Evolutionary conservation across 1,140 invertebrate species (phyloP).

Genomic region (Macrosteles quadrilineatus): DNA sequence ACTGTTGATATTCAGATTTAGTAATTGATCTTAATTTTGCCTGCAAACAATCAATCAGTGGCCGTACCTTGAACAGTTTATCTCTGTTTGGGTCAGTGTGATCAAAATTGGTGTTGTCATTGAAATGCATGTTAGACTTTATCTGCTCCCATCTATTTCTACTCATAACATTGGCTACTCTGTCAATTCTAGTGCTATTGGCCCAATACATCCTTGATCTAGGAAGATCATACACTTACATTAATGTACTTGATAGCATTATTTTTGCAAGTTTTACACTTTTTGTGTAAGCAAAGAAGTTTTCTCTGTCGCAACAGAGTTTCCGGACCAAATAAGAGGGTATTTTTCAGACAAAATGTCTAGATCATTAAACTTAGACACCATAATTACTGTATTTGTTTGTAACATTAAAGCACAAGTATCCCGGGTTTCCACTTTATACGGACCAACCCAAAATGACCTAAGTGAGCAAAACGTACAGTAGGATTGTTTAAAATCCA

Average conservation of each 20-base stretch:
- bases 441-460: conserved; percentile 38
- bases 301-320: conserved; percentile 34
- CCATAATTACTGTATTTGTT: conserved; percentile 33
- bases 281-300: conserved; percentile 38
- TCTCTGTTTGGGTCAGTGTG: background rate
- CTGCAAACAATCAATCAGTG: too few species aligned
- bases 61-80: background rate
- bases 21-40: too few species aligned
- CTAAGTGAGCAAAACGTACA: conserved; percentile 35
- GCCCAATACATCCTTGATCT: background rate
- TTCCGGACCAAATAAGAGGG: conserved; percentile 2
- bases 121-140: background rate
- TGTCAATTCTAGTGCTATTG: background rate
- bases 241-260: conserved; percentile 15
- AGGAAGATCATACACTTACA: background rate
- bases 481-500: conserved; percentile 27
- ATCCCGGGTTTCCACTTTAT: conserved; percentile 33
- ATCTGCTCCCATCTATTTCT: background rate
- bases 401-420: conserved; percentile 38
- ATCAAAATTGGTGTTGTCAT: background rate
- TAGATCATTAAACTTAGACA: conserved; percentile 35
- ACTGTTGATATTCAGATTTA: too few species aligned
- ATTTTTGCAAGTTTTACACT: conserved; percentile 35
- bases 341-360: conserved; percentile 34
- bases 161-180: background rate